phyloP scores from a whole-genome alignment of 2,113 vertebrate species.

The Connochaetes taurinus region DNA sequence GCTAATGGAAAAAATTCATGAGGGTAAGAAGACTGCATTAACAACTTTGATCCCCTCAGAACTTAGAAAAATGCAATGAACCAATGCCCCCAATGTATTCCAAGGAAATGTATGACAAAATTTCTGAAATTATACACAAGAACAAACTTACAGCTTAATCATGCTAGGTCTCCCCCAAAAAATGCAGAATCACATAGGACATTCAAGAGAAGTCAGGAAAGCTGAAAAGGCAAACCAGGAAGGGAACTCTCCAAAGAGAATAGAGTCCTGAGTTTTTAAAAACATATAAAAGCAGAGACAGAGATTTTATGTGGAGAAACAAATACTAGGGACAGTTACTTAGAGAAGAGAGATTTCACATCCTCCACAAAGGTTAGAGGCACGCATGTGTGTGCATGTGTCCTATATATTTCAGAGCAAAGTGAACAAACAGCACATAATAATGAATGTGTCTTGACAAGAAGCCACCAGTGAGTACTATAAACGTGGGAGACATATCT shows the following conservation, averaged over 20 bases:
- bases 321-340: neutral
- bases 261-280: neutral
- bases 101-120: neutral
- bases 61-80: neutral
- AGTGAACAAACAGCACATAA: neutral
- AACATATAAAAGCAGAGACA: neutral
- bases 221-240: neutral
- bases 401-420: neutral
- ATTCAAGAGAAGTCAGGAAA: neutral
- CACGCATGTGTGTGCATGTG: neutral
- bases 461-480: neutral
- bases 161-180: neutral
- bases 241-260: neutral
- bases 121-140: slow-evolving; percentile 10
- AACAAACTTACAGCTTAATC: neutral
- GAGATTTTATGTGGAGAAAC: neutral
- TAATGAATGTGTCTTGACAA: neutral
- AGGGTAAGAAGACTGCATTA: neutral
- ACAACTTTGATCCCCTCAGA: neutral
- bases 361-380: neutral
- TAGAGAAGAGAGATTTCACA: neutral
- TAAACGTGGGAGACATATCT: neutral
- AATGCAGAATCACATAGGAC: neutral
- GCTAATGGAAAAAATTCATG: neutral
- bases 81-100: neutral